phyloP scores from a whole-genome alignment of 2,888 invertebrate species.

The Synergus laeviventris region DNA sequence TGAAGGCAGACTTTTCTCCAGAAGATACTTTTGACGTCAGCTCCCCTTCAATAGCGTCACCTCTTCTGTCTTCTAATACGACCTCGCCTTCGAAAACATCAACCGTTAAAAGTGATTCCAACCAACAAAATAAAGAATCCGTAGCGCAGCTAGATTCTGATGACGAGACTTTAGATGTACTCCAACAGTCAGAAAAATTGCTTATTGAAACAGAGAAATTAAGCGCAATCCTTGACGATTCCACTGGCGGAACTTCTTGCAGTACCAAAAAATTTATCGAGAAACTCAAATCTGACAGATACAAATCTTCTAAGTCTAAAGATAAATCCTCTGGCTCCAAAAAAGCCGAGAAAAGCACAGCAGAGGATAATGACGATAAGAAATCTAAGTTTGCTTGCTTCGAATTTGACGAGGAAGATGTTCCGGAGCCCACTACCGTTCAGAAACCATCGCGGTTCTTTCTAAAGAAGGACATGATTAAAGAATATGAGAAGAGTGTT shows the following conservation, averaged over 20 bases:
- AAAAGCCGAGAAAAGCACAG: slow-evolving; percentile 41
- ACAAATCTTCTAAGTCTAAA: slow-evolving; percentile 36
- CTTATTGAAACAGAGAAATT: slow-evolving; percentile 69
- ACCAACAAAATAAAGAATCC: slow-evolving; percentile 56
- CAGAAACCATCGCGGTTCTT: slow-evolving; percentile 64
- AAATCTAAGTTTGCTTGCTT: slow-evolving; percentile 83
- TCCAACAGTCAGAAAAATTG: slow-evolving; percentile 67
- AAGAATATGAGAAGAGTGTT: slow-evolving; percentile 73
- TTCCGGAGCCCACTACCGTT: slow-evolving; percentile 79
- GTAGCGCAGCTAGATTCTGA: slow-evolving; percentile 42
- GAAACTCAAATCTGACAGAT: slow-evolving; percentile 14
- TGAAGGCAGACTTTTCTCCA: slow-evolving; percentile 49
- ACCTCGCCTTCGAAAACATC: slow-evolving; percentile 9
- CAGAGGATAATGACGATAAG: slow-evolving; percentile 68
- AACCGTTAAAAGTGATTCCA: slow-evolving; percentile 50
- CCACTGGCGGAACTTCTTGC: slow-evolving; percentile 2
- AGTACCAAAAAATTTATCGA: slow-evolving; percentile 10
- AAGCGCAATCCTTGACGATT: slow-evolving; percentile 39
- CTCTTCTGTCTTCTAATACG: neutral
- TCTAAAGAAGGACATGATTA: slow-evolving; percentile 72
- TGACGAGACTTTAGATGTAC: slow-evolving; percentile 60
- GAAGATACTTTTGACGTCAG: slow-evolving; percentile 3
- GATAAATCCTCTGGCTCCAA: slow-evolving; percentile 45
- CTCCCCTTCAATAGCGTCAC: neutral
- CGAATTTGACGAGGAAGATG: slow-evolving; percentile 87